These are phyloP conservation scores for Plagodis pulveraria DNA, from an alignment of 2,888 invertebrate species.

Conservation along the genomic window DNA sequence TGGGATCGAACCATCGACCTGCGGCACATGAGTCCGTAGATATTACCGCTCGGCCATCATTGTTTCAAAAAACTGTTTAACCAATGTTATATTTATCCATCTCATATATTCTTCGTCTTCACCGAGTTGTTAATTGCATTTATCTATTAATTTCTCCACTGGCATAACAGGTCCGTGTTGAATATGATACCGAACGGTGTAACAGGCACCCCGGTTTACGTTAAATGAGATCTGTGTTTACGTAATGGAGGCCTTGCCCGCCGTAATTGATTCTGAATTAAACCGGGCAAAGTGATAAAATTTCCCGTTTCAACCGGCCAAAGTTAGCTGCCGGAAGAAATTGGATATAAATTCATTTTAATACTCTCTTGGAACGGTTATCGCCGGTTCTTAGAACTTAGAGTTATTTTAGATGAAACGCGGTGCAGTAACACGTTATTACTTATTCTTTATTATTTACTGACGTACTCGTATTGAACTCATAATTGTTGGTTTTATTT, in stretches of 20 bases:
- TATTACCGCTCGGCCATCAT: no score
- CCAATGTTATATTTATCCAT: no score
- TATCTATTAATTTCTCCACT: no score
- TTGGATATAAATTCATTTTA: slow-evolving; percentile 35
- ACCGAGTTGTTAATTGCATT: no score
- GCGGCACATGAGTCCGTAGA: no score
- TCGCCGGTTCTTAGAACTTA: slow-evolving; percentile 18
- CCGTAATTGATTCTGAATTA: slow-evolving; percentile 63
- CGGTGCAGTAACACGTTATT: background rate
- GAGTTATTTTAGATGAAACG: background rate
- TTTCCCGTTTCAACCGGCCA: slow-evolving; percentile 22
- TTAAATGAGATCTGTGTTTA: slow-evolving; percentile 60
- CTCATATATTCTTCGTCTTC: no score
- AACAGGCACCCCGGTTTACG: slow-evolving; percentile 29
- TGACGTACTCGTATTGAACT: no score
- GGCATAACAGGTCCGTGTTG: background rate
- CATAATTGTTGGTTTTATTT: no score
- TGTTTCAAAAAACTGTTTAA: no score
- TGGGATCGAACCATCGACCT: no score
- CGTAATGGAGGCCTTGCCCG: slow-evolving; percentile 52
- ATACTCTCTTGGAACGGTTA: slow-evolving; percentile 20
- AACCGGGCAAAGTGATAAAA: slow-evolving; percentile 53
- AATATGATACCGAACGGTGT: slow-evolving; percentile 10
- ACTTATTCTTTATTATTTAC: no score
- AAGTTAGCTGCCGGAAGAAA: slow-evolving; percentile 27